phyloP scores from a whole-genome alignment of 2,797 vertebrate species.

The Fistularia tabacaria region DNA sequence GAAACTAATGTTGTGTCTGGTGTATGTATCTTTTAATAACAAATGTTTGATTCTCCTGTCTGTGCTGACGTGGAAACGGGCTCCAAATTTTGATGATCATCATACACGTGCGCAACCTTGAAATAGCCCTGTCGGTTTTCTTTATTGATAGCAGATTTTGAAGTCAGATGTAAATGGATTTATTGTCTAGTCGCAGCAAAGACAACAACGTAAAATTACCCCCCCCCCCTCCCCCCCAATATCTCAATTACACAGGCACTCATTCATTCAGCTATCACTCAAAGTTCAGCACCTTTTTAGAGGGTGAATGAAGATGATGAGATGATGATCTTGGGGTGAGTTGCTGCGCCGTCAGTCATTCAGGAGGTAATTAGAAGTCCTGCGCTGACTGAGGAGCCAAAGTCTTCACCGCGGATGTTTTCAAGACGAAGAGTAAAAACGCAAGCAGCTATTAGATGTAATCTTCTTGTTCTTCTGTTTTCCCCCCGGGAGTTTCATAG shows the following conservation, averaged over 20 bases:
- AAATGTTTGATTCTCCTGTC: no score
- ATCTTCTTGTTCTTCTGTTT: no score
- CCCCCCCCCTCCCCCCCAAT: no score
- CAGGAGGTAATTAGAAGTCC: slow-evolving; percentile 50
- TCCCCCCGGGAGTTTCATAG: no score
- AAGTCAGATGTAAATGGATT: no score
- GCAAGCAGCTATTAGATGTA: no score
- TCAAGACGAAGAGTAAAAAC: no score
- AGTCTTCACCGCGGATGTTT: not conserved
- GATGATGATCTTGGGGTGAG: slow-evolving; percentile 55
- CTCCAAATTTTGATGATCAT: slow-evolving; percentile 49
- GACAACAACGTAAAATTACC: no score
- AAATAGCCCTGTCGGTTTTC: slow-evolving; percentile 11
- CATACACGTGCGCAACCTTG: slow-evolving; percentile 35
- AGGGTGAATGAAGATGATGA: slow-evolving; percentile 51
- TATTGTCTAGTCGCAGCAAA: no score
- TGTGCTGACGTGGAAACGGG: slow-evolving; percentile 9
- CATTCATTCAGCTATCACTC: slow-evolving; percentile 11
- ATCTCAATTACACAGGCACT: slow-evolving; percentile 10
- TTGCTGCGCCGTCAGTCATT: slow-evolving; percentile 46
- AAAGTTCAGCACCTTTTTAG: slow-evolving; percentile 43
- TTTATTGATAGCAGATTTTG: slow-evolving; percentile 1
- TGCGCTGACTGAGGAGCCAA: slow-evolving; percentile 27
- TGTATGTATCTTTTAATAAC: no score
- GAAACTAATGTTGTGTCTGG: no score